Base-by-base conservation (phyloP, 1,140 invertebrate species). In the Panonychus citri region DNA sequence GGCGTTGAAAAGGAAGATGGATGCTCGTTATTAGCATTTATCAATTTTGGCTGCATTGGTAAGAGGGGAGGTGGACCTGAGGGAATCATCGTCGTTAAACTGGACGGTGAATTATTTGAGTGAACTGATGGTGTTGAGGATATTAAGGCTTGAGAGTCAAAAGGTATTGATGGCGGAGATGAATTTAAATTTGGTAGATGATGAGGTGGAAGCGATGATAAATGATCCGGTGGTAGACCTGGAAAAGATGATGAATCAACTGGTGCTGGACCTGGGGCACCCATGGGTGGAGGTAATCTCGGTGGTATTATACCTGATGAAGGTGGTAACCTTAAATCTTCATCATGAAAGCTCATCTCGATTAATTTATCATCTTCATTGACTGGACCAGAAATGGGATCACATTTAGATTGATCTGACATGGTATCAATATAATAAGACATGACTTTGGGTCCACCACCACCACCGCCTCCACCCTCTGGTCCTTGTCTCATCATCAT, bases 311-410 rank as follows among this genome's bases (percentile, higher is more conserved):
- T 34, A 3, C 50, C 30, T 26, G 50, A 37, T 40, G 53, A 40
- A 8, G 53, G 53, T 3, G 53, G 28, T 12, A 56, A n/a, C 24
- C 58, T 49, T n/a, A 56, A 30, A 46, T 59, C 58, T 52, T 59
- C 58, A 53, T 59, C 58, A 30, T 59, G 55, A 34, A 46, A 46
- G 10, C 57, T 59, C n/a, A 53, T 53, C 28, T 59, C 58, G 30
- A 59, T 59, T 25, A 59, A 27, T 43, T 34, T 26, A 37, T 57
- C 40, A 21, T 59, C 58, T 27, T 56, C 58, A 37, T 39, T 48
- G 12, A 26, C 15, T 30, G 26, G 24, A 15, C 24, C 26, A 27
- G 34, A 12, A 12, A 24, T 53, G 27, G 12, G 24, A 2, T 19
- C 34, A 27, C 21, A 13, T 8, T 17, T 34, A 27, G 15, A 24